Percentiles rank a stretch among this genome's conserved stretches.
phyloP scores from a whole-genome alignment of 1,140 invertebrate species.

The Phenacoccus solenopsis region DNA sequence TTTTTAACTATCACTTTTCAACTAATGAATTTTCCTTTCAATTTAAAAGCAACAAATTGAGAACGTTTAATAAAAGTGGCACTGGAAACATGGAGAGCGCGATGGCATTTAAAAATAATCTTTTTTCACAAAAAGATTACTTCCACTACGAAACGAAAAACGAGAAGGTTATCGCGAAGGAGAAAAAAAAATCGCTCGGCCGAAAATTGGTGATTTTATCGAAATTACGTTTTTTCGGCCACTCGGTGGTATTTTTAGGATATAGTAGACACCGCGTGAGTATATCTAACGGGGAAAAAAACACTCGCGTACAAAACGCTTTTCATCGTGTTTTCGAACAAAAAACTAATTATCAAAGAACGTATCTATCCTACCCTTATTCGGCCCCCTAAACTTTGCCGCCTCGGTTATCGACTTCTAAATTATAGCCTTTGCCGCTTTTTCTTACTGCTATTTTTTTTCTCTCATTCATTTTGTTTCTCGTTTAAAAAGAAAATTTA shows the following conservation, averaged over 20 bases:
- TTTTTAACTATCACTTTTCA: constrained; percentile 3
- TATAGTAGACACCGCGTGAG: too few relatives aligned
- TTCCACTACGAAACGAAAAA: too few relatives aligned
- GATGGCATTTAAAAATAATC: too few relatives aligned
- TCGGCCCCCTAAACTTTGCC: background rate
- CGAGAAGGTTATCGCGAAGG: too few relatives aligned
- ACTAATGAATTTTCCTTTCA: constrained; percentile 3
- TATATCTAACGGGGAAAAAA: too few relatives aligned
- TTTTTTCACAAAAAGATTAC: too few relatives aligned
- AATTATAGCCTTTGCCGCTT: background rate
- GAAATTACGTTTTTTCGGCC: too few relatives aligned
- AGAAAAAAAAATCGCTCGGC: too few relatives aligned
- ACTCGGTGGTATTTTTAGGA: too few relatives aligned
- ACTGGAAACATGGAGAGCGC: background rate
- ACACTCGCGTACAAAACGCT: too few relatives aligned
- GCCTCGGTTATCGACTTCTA: background rate
- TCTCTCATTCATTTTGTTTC: background rate
- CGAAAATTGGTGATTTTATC: too few relatives aligned
- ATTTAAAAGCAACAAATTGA: constrained; percentile 3
- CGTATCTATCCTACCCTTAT: background rate
- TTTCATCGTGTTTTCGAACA: background rate
- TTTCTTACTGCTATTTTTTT: background rate
- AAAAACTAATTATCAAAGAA: background rate
- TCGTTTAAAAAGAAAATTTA: background rate
- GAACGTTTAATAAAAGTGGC: background rate